phyloP scores from a whole-genome alignment of 2,888 invertebrate species.

The Polia nebulosa region DNA sequence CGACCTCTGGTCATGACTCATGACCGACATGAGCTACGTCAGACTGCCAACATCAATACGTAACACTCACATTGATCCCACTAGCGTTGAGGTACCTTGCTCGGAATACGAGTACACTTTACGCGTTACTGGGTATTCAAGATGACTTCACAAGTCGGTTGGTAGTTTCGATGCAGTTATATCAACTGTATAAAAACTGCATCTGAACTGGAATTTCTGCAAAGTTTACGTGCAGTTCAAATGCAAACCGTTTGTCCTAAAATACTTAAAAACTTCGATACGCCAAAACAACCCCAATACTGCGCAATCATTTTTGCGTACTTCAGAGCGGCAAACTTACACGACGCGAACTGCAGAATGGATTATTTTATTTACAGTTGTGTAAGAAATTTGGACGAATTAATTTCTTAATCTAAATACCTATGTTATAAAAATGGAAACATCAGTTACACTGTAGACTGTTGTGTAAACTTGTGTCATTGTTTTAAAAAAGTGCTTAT shows the following conservation, averaged over 20 bases:
- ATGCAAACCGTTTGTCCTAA: no score
- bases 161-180: no score
- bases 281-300: background rate
- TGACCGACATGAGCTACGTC: no score
- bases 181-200: no score
- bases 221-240: background rate
- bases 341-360: background rate
- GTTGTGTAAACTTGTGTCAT: conserved; percentile 15
- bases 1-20: no score
- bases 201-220: background rate
- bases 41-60: no score
- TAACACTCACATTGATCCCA: no score
- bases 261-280: background rate
- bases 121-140: no score
- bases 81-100: no score
- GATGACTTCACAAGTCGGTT: no score
- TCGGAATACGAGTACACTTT: no score
- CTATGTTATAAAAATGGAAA: conserved; percentile 43
- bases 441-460: conserved; percentile 29
- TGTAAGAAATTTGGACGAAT: conserved; percentile 45
- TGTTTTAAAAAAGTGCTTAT: conserved; percentile 32
- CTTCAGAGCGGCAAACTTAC: background rate
- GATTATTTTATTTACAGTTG: conserved; percentile 2
- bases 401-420: conserved; percentile 29
- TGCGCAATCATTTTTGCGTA: background rate